Conservation (phyloP, 2,113 vertebrate species). For the Polyodon spathula region DNA sequence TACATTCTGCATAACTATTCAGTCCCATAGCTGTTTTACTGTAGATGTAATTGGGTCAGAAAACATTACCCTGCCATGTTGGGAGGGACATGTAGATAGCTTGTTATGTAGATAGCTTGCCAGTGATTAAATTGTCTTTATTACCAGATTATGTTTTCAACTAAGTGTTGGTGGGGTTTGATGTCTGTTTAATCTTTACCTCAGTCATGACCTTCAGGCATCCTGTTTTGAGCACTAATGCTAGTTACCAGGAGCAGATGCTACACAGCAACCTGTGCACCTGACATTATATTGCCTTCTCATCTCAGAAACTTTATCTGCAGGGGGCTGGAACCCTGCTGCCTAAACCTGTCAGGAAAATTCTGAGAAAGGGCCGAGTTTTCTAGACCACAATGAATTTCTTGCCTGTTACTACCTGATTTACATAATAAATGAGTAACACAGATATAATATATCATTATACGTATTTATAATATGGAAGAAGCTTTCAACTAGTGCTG, state of each 20-base stretch:
- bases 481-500: no score
- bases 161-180: neutral
- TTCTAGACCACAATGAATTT: slow-evolving; percentile 30
- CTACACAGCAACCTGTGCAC: slow-evolving; percentile 14
- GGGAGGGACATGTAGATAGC: no score
- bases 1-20: no score
- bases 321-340: slow-evolving; percentile 22
- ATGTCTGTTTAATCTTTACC: neutral
- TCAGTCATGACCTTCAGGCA: slow-evolving; percentile 1
- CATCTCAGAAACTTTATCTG: slow-evolving; percentile 19
- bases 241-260: slow-evolving; percentile 33
- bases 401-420: neutral
- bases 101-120: no score
- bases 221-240: neutral
- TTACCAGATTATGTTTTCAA: no score
- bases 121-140: no score
- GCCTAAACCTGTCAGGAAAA: slow-evolving; percentile 29
- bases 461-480: no score
- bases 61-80: no score
- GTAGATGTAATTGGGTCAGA: no score
- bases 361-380: slow-evolving; percentile 24
- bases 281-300: slow-evolving; percentile 15
- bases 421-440: no score
- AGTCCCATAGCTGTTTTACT: no score
- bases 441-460: no score